phyloP scores from a whole-genome alignment of 2,888 invertebrate species.

The Mystacides longicornis region DNA sequence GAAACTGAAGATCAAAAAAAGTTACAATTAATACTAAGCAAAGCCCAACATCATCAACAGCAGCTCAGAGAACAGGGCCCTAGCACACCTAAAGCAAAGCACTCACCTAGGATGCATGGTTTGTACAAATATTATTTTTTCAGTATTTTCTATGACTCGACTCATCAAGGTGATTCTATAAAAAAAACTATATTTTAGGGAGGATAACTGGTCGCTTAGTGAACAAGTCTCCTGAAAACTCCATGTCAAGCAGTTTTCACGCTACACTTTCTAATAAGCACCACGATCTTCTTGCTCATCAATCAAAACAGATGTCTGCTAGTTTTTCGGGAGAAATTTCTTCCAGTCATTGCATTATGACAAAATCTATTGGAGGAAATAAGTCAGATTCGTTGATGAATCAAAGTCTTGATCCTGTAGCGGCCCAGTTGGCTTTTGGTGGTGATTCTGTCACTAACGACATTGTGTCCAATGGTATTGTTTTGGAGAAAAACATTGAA shows the following conservation, averaged over 20 bases:
- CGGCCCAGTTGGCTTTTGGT: slow-evolving; percentile 30
- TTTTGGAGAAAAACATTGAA: slow-evolving; percentile 4
- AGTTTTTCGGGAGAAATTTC: slow-evolving; percentile 37
- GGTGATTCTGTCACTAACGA: slow-evolving; percentile 25
- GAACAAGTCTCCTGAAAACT: slow-evolving; percentile 59
- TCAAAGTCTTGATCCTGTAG: slow-evolving; percentile 39
- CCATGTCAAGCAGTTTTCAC: slow-evolving; percentile 64
- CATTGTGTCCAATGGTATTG: slow-evolving; percentile 19
- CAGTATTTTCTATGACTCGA: not conserved
- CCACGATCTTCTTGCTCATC: slow-evolving; percentile 32
- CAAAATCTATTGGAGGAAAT: slow-evolving; percentile 11
- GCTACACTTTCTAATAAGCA: slow-evolving; percentile 33
- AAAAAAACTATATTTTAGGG: slow-evolving; percentile 12
- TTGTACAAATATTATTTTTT: slow-evolving; percentile 18
- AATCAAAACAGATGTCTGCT: slow-evolving; percentile 35
- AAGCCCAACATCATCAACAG: slow-evolving; percentile 85
- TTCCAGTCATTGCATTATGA: slow-evolving; percentile 8
- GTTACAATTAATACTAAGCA: slow-evolving; percentile 74
- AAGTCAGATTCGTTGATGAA: slow-evolving; percentile 31
- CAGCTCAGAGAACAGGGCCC: slow-evolving; percentile 67
- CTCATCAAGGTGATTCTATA: not conserved
- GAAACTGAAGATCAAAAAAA: slow-evolving; percentile 85
- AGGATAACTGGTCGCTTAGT: slow-evolving; percentile 22
- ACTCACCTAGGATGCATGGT: slow-evolving; percentile 48
- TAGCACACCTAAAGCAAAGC: slow-evolving; percentile 41